Evolutionary conservation across 1,140 invertebrate species (phyloP).

Genomic region (Conus betulinus): DNA sequence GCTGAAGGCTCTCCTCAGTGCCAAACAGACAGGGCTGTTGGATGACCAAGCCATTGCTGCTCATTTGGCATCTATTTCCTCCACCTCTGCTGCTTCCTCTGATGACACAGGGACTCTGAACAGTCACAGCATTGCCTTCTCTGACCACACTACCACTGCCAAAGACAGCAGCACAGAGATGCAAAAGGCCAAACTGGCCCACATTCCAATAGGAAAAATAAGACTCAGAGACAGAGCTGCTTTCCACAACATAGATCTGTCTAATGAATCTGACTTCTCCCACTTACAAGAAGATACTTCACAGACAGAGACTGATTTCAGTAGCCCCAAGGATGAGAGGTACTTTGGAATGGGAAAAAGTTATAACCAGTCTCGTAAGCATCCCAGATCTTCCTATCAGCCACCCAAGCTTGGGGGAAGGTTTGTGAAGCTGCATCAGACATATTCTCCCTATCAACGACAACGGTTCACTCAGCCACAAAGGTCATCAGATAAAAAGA

Average conservation of each 20-base stretch:
- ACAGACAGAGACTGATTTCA: slow-evolving; percentile 26
- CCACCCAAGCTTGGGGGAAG: slow-evolving; percentile 3
- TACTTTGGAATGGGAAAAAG: neutral
- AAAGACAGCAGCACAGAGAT: slow-evolving; percentile 65
- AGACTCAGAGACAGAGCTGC: neutral
- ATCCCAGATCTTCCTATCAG: slow-evolving; percentile 18
- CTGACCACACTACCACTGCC: slow-evolving; percentile 55
- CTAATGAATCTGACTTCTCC: neutral
- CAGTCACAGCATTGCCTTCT: slow-evolving; percentile 44
- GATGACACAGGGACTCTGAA: slow-evolving; percentile 40
- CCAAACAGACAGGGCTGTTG: slow-evolving; percentile 61
- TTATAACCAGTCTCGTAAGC: neutral
- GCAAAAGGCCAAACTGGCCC: slow-evolving; percentile 34
- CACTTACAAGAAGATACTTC: slow-evolving; percentile 3
- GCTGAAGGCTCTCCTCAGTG: slow-evolving; percentile 64
- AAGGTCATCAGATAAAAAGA: neutral
- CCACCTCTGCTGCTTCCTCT: slow-evolving; percentile 53
- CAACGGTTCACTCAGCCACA: neutral
- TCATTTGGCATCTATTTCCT: slow-evolving; percentile 60
- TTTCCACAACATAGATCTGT: neutral
- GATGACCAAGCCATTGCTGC: slow-evolving; percentile 58
- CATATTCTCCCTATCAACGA: slow-evolving; percentile 24
- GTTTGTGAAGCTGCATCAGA: slow-evolving; percentile 27
- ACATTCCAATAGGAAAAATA: neutral
- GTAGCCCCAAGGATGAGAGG: no score